Base-by-base conservation (phyloP, 2,113 vertebrate species). In the Echinops telfairi region DNA sequence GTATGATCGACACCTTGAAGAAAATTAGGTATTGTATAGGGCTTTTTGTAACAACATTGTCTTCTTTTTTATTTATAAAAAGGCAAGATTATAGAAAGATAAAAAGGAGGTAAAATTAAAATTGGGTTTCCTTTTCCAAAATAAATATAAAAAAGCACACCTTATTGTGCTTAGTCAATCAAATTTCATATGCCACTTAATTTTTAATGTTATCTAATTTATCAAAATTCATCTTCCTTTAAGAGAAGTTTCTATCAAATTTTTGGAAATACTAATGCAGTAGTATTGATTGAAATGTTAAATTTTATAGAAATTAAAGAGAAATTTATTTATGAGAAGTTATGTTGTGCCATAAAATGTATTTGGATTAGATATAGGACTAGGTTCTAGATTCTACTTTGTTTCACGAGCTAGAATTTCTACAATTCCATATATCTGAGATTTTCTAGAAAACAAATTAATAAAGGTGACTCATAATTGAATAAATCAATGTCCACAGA, bases 301-400 rank as follows among this genome's bases (percentile, higher is more conserved):
- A 27, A 57, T 90, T 77, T 88, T 77, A 27, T 82, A 76, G 73
- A 95, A 87, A 33, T 62, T 70, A 36, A 80, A 87, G 16, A 90
- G 25, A 88, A 62, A 60, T 84, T 58, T 43, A 36, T 33, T 81
- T 78, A 25, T 77, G 0, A 82, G 40, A 6, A 53, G 3, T 16
- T 36, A 58, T 57, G 60, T 53, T 76, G 22, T 76, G 12, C 62
- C 12, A 33, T 80, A 17, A 76, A 68, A 76, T 76, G 43, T 38
- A 6, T 19, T 11, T 86, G 11, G 12, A 68, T 68, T 19, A 27
- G 84, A 25, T 66, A 75, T n/a, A 80, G 29, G 29, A 33, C 20
- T 75, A 11, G 3, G 33, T 79, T 87, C 25, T 82, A 57, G n/a
- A 53, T 88, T 64, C 36, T 83, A 40, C 17, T 57, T 85, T 73